A percentile compares a stretch with the other conserved stretches of the same genome.
These are phyloP conservation scores for Dendrolimus punctatus DNA, from an alignment of 1,140 invertebrate genomes.

Conservation along the genomic window DNA sequence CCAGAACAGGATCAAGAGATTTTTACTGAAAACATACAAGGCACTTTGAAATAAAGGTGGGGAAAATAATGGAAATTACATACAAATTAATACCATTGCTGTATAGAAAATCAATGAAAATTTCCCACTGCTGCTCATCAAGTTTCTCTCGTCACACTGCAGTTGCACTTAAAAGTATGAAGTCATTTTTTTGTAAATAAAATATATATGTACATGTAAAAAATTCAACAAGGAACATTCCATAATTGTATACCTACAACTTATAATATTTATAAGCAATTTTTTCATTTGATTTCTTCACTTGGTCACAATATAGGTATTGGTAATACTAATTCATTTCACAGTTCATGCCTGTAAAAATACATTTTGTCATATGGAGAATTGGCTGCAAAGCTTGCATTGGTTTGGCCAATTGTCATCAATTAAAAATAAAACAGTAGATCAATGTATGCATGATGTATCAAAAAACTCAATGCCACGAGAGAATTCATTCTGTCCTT, in stretches of 20 bases:
- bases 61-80: slow-evolving; percentile 22
- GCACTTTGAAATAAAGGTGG: slow-evolving; percentile 39
- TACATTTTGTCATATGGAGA: no score
- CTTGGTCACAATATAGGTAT: no score
- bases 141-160: slow-evolving; percentile 64
- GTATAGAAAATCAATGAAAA: slow-evolving; percentile 25
- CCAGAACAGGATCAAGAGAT: no score
- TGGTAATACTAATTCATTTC: no score
- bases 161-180: slow-evolving; percentile 59
- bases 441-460: slow-evolving; percentile 10
- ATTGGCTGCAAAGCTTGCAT: no score
- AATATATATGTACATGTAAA: slow-evolving; percentile 53
- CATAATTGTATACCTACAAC: slow-evolving; percentile 28
- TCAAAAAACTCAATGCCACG: slow-evolving; percentile 49
- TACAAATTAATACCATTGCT: slow-evolving; percentile 5
- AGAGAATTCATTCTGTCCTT: slow-evolving; percentile 48
- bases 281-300: neutral
- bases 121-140: slow-evolving; percentile 31
- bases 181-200: slow-evolving; percentile 47
- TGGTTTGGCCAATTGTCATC: neutral
- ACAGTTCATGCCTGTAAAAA: no score
- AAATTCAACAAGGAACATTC: slow-evolving; percentile 42
- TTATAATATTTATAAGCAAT: slow-evolving; percentile 13
- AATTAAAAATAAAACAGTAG: slow-evolving; percentile 11
- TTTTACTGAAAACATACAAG: slow-evolving; percentile 24